Evolutionary conservation across 2,797 vertebrate species (phyloP).

Genomic region (Pseudotriccus pelzelni): DNA sequence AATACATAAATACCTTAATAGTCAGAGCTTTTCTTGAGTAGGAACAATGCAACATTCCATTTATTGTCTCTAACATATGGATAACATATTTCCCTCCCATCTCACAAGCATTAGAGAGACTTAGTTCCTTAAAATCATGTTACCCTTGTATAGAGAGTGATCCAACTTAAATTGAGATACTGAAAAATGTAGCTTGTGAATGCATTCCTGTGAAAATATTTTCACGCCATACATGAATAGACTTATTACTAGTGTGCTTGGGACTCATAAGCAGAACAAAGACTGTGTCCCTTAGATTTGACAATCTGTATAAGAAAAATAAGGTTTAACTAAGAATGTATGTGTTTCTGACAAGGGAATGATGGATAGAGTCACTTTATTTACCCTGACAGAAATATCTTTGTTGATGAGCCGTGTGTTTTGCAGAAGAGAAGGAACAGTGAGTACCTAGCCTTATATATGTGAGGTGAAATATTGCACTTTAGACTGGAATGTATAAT

Average conservation of each 20-base stretch:
- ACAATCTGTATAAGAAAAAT: constrained; percentile 45
- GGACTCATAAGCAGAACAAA: neutral
- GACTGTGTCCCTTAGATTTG: neutral
- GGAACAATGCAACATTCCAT: neutral
- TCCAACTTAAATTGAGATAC: neutral
- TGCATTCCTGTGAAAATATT: neutral
- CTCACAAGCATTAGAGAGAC: neutral
- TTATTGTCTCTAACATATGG: neutral
- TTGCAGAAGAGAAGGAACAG: constrained; percentile 22
- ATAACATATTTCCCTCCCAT: neutral
- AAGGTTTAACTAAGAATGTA: constrained; percentile 36
- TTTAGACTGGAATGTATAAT: constrained; percentile 44
- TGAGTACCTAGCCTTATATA: neutral
- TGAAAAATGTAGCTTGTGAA: neutral
- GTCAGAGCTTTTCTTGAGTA: neutral
- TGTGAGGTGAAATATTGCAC: constrained; percentile 34
- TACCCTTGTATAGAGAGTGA: neutral
- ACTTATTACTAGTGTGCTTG: neutral
- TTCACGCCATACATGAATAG: neutral
- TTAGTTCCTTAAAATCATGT: neutral
- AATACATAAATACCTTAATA: rapidly evolving
- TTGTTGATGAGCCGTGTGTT: constrained; percentile 16
- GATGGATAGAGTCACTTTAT: constrained; percentile 49
- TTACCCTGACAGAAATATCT: constrained; percentile 47
- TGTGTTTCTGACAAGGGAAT: constrained; percentile 32